A percentile compares a stretch with the other conserved stretches of the same genome.
Conservation (phyloP, 2,113 vertebrate genomes). For the Psettodes erumei region DNA sequence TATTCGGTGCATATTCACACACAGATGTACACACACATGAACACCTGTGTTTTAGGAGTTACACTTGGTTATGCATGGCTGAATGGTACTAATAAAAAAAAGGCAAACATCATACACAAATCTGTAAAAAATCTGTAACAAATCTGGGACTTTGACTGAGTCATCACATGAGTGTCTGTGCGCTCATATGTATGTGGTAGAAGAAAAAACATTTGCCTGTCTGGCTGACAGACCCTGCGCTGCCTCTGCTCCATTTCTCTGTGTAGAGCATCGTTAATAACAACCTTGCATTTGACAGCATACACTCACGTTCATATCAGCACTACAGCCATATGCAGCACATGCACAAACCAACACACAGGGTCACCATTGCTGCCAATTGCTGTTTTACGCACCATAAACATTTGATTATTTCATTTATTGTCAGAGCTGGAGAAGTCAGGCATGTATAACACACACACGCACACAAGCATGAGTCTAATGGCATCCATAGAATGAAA, state of each 20-base stretch:
- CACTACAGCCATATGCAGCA: slow-evolving; percentile 4
- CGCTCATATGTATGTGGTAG: neutral
- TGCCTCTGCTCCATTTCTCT: slow-evolving; percentile 50
- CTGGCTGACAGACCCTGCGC: slow-evolving; percentile 34
- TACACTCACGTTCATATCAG: slow-evolving; percentile 8
- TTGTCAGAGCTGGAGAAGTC: slow-evolving; percentile 37
- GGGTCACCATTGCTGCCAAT: slow-evolving; percentile 55
- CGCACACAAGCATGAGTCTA: neutral
- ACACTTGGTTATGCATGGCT: too few species aligned
- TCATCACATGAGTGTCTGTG: too few species aligned
- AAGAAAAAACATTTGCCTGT: slow-evolving; percentile 16
- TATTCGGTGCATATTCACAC: too few species aligned
- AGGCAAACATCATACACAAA: too few species aligned
- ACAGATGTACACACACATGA: too few species aligned
- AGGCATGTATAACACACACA: slow-evolving; percentile 15
- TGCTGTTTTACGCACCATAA: slow-evolving; percentile 63
- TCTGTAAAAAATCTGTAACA: too few species aligned
- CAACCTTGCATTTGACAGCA: slow-evolving; percentile 51
- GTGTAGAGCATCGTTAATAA: slow-evolving; percentile 49
- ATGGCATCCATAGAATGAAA: neutral
- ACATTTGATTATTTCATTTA: slow-evolving; percentile 67
- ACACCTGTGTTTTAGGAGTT: too few species aligned
- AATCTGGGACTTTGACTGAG: too few species aligned
- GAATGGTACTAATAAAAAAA: too few species aligned
- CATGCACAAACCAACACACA: slow-evolving; percentile 1